Evolutionary conservation across 2,797 vertebrate species (phyloP), one percentile per base, ranked within the genome.

Genomic region (Etheostoma nigrum): DNA sequence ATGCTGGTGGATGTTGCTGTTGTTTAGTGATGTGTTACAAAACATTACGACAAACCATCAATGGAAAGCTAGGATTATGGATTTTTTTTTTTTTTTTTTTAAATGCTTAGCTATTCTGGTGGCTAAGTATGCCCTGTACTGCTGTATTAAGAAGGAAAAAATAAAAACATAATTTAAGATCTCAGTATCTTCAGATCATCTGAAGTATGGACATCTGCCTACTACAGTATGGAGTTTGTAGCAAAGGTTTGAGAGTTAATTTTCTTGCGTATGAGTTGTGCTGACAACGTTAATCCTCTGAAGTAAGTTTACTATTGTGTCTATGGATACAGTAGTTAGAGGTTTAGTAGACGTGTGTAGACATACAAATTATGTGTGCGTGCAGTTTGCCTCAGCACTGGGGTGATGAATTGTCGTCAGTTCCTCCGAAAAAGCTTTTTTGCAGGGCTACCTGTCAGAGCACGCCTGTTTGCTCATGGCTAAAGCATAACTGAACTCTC

Each of bases 371-470:
- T 12, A 36, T 66, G 64, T 75, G 61, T 76, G 61, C 19, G 54
- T 64, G 40, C 67, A 75, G 57, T 76, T 82, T 87, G 64, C 59
- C 63, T 83, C 66, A 67, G 73, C 67, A 15, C 36, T 58, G 48
- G 59, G 53, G 21, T 58, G 81, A 78, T 80, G 68, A 61, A 64
- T 83, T 82, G 47, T 60, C 13, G 4, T 75, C 30, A 62, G 49
- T 51, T 23, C 74, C 65, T 55, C 44, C 11, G 33, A 45, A 18
- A 18, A 61, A 54, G 25, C 60, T 69, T 76, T 70, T 74, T 72
- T 82, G 72, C 85, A n/a, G 59, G 19, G 57, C 67, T 89, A 67
- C 94, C 84, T 93, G 94, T 93, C 85, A 19, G 75, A 88, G 86
- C 94, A 87, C 4, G 92, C 82, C 25, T 85, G 79, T 90, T 87